Conservation (phyloP, 2,113 vertebrate genomes). For the Coreoperca whiteheadi region DNA sequence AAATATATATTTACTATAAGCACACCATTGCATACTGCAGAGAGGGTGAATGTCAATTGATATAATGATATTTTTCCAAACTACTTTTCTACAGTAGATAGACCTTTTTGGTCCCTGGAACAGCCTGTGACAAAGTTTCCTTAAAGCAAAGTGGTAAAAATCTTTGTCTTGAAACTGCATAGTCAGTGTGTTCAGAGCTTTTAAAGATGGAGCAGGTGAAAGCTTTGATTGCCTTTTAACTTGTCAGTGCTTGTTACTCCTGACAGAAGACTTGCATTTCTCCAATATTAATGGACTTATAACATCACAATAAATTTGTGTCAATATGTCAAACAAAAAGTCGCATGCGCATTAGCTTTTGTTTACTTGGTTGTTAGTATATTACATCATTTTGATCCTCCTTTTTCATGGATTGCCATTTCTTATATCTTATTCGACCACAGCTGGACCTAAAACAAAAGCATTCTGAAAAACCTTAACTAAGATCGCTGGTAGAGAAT, state of each 20-base stretch:
- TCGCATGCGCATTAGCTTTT: too few species aligned
- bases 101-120: not conserved
- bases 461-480: not conserved
- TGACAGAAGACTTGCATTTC: not conserved
- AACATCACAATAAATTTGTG: too few species aligned
- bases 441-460: not conserved
- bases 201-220: not conserved
- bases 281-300: too few species aligned
- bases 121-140: not conserved
- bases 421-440: not conserved
- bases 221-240: not conserved
- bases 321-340: too few species aligned
- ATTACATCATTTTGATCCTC: too few species aligned
- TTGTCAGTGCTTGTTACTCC: not conserved
- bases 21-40: not conserved
- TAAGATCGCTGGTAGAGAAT: not conserved
- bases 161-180: not conserved
- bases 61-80: not conserved
- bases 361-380: too few species aligned
- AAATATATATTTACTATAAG: not conserved
- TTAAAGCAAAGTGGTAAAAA: not conserved
- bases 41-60: not conserved
- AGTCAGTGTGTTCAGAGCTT: not conserved
- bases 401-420: too few species aligned
- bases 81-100: not conserved